Evolutionary conservation across 2,888 invertebrate genomes (phyloP), one percentile per base, ranked within the genome.

Genomic region (Steinernema scapterisci): DNA sequence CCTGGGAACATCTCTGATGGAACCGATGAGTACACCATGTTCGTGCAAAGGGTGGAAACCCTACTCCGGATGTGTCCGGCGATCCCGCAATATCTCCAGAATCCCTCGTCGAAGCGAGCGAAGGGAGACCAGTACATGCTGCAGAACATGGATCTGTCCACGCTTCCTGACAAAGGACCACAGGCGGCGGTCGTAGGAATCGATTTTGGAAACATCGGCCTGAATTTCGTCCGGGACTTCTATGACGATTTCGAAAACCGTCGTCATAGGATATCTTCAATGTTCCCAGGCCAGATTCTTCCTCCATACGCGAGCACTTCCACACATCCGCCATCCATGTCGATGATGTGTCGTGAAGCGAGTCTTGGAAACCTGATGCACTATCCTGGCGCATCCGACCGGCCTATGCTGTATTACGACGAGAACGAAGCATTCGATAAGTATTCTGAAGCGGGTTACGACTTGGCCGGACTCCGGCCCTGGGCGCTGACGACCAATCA

Each of bases 181-280:
- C 63, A 63, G 16, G 31, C 27, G 63, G 63, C 81, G 11, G 54
- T 81, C 19, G 45, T 72, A 5, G 84, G 84, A 13, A 73, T 70
- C 44, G 76, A 76, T 19, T 77, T 85, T 43, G 84, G 82, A 23
- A 23, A 73, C 0, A 80, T 81, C 75, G 31, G 56, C 13, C 74
- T 85, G 11, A 71, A 72, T 19, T 83, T 79, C 70, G 78, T 80
- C 72, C 56, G 75, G 19, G 82, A 83, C 51, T 83, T 78, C 71
- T 82, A 79, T 51, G 75, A 70, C n/a, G 75, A 73, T 1, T 70
- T 82, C 27, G 81, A 83, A 51, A 72, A 72, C 23, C 70, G 52
- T 3, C 63, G 19, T 5, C 63, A 63, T n/a, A 16, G 13, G 5
- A 27, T 9, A 27, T 13, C 27, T 25, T 27, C 63, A 13, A 16